phyloP scores from a whole-genome alignment of 2,797 vertebrate genomes.

The Fistularia tabacaria region DNA sequence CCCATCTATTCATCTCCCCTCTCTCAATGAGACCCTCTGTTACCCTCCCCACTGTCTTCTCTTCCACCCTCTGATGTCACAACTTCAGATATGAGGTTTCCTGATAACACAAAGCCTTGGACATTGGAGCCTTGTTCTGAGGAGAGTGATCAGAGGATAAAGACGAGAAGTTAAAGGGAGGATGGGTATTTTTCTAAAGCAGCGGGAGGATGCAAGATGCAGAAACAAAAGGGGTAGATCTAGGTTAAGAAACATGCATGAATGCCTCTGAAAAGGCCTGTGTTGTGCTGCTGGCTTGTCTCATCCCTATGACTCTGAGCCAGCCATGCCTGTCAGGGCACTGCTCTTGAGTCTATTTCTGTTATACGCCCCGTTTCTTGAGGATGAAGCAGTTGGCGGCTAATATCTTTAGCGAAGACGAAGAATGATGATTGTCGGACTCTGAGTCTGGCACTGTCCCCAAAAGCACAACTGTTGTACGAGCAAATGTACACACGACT shows the following conservation, averaged over 20 bases:
- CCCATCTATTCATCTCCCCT: slow-evolving; percentile 45
- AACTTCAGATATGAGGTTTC: slow-evolving; percentile 51
- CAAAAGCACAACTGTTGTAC: slow-evolving; percentile 19
- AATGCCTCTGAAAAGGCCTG: slow-evolving; percentile 68
- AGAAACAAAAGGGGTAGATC: slow-evolving; percentile 66
- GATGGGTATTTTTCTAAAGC: slow-evolving; percentile 36
- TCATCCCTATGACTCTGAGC: slow-evolving; percentile 62
- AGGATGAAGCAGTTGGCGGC: too few species aligned
- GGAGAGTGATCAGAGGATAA: slow-evolving; percentile 35
- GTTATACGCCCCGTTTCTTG: slow-evolving; percentile 33
- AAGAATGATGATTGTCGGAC: too few species aligned
- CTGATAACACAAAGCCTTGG: slow-evolving; percentile 37
- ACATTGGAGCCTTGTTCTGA: slow-evolving; percentile 53
- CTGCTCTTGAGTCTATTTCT: slow-evolving; percentile 53
- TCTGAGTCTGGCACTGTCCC: slow-evolving; percentile 12
- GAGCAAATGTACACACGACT: slow-evolving; percentile 1
- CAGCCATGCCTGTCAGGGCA: slow-evolving; percentile 52
- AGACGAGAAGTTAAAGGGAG: slow-evolving; percentile 27
- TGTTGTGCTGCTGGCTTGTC: slow-evolving; percentile 52
- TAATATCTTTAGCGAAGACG: slow-evolving; percentile 1
- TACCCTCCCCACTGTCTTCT: slow-evolving; percentile 25
- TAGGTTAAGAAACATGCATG: slow-evolving; percentile 68
- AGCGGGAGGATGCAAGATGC: slow-evolving; percentile 41
- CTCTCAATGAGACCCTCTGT: slow-evolving; percentile 48
- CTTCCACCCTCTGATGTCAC: slow-evolving; percentile 53